phyloP scores from a whole-genome alignment of 1,140 invertebrate species.

The Eurosta solidaginis region DNA sequence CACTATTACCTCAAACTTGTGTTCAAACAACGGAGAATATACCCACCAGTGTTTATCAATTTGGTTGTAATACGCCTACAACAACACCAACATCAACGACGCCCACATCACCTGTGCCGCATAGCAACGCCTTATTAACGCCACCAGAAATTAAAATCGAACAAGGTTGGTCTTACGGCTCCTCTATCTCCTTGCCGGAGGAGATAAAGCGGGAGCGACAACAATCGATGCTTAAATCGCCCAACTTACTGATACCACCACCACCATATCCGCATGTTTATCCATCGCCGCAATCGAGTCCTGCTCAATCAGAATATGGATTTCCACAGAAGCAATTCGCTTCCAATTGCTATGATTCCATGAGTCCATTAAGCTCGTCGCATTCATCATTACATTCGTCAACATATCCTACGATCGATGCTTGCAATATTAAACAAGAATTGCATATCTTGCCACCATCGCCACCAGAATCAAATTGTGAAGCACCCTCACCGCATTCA shows the following conservation, averaged over 20 bases:
- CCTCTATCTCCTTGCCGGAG: slow-evolving; percentile 29
- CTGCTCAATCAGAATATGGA: slow-evolving; percentile 51
- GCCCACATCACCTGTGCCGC: not conserved
- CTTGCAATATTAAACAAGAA: slow-evolving; percentile 53
- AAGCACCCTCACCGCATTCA: slow-evolving; percentile 55
- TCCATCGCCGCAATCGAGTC: slow-evolving; percentile 55
- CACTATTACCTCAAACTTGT: slow-evolving; percentile 68
- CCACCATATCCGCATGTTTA: slow-evolving; percentile 52
- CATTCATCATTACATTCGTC: slow-evolving; percentile 38
- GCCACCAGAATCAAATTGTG: slow-evolving; percentile 58
- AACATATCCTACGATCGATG: slow-evolving; percentile 55
- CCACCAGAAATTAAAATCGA: slow-evolving; percentile 55
- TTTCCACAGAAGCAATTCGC: slow-evolving; percentile 40
- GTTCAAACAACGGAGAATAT: slow-evolving; percentile 40
- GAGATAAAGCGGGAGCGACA: slow-evolving; percentile 38
- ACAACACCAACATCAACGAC: not conserved
- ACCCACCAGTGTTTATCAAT: slow-evolving; percentile 54
- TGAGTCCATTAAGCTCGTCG: slow-evolving; percentile 46
- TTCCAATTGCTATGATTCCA: slow-evolving; percentile 47
- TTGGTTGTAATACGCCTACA: slow-evolving; percentile 18
- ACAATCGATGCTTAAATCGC: slow-evolving; percentile 27
- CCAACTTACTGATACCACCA: slow-evolving; percentile 49
- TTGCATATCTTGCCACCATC: slow-evolving; percentile 56
- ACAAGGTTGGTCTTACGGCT: slow-evolving; percentile 44
- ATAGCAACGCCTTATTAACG: slow-evolving; percentile 36